Conservation (phyloP, 1,140 invertebrate species). For the Pachyrhynchus sulphureomaculatus region DNA sequence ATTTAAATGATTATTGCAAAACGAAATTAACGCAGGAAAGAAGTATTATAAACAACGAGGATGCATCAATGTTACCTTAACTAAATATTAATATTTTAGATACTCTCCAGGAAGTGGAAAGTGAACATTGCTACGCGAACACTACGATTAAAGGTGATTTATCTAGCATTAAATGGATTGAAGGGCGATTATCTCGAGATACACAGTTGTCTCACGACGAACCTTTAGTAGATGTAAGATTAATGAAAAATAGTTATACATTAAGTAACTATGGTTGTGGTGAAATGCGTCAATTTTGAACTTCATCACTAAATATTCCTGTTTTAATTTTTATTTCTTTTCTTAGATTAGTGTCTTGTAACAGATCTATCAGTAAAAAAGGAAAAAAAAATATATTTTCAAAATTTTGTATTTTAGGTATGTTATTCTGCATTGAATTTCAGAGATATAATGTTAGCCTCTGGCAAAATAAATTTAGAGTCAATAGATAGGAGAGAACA, state of each 20-base stretch:
- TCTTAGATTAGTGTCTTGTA: no score
- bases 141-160: conserved; percentile 80
- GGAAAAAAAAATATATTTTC: no score
- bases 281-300: no score
- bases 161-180: conserved; percentile 80
- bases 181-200: conserved; percentile 58
- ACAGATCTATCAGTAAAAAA: no score
- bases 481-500: conserved; percentile 59
- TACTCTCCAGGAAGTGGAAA: conserved; percentile 48
- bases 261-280: no score
- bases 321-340: no score
- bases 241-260: no score
- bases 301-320: no score
- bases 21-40: no score
- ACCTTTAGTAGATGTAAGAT: neutral
- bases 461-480: conserved; percentile 69
- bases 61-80: no score
- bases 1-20: no score
- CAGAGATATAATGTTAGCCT: conserved; percentile 76
- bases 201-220: conserved; percentile 54
- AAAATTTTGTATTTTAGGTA: conserved; percentile 55
- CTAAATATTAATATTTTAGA: neutral
- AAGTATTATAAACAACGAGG: no score
- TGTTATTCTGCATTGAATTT: conserved; percentile 74
- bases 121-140: conserved; percentile 76